A percentile compares a stretch with the other conserved stretches of the same genome.
Evolutionary conservation across 2,797 vertebrate genomes (phyloP).

Genomic region (Poeciliopsis infans): DNA sequence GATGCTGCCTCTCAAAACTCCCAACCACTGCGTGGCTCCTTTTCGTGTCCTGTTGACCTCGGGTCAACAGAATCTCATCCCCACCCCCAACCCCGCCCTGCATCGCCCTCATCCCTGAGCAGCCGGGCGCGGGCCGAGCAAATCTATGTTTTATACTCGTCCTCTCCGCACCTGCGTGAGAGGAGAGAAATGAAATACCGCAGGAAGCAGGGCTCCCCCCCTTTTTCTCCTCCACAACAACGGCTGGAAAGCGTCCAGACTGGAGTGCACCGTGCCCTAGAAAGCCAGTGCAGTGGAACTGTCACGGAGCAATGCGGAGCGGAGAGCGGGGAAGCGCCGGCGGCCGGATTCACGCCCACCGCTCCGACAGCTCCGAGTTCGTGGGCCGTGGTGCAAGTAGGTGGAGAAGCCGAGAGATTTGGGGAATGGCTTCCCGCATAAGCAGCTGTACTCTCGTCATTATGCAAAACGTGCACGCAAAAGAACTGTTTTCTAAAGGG

Average conservation of each 20-base stretch:
- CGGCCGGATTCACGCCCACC: conserved; percentile 56
- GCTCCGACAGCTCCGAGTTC: conserved; percentile 44
- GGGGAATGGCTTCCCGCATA: background rate
- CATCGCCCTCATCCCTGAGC: conserved; percentile 12
- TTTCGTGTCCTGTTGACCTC: conserved; percentile 8
- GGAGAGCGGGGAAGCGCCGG: conserved; percentile 54
- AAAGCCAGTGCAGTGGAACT: conserved; percentile 74
- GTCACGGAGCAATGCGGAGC: conserved; percentile 73
- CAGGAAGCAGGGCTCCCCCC: conserved; percentile 39
- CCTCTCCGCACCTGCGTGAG: conserved; percentile 56
- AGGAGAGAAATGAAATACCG: conserved; percentile 56
- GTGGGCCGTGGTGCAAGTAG: conserved; percentile 25
- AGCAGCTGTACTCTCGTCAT: background rate
- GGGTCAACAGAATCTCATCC: conserved; percentile 13
- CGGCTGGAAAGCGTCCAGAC: conserved; percentile 67
- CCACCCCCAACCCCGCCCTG: background rate
- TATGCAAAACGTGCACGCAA: background rate
- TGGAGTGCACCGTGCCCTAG: conserved; percentile 61
- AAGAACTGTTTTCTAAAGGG: background rate
- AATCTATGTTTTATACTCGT: conserved; percentile 31
- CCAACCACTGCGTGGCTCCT: background rate
- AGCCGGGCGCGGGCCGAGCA: conserved; percentile 11
- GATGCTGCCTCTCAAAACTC: conserved; percentile 9
- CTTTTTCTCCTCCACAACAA: conserved; percentile 50
- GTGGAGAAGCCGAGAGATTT: conserved; percentile 15